phyloP scores from a whole-genome alignment of 2,113 vertebrate genomes.

The Misgurnus mizolepis region DNA sequence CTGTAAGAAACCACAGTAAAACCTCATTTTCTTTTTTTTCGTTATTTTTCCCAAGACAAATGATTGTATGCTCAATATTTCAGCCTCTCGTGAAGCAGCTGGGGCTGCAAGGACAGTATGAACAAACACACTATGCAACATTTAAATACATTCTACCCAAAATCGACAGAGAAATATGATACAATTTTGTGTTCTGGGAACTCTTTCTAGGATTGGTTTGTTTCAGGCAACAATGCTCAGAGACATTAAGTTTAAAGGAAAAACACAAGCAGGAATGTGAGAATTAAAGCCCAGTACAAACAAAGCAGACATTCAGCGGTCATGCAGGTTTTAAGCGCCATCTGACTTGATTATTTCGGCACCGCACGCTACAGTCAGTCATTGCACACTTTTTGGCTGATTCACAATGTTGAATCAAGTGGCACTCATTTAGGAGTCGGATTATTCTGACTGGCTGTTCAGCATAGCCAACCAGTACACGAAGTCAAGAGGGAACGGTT shows the following conservation, averaged over 20 bases:
- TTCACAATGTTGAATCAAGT: too few relatives aligned
- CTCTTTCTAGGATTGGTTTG: not conserved
- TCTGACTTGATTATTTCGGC: too few relatives aligned
- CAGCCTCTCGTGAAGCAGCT: not conserved
- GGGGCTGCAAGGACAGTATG: constrained; percentile 1
- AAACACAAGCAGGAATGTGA: not conserved
- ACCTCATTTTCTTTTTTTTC: constrained; percentile 18
- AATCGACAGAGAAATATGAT: not conserved
- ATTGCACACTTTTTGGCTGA: too few relatives aligned
- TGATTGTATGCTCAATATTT: not conserved
- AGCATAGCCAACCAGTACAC: too few relatives aligned
- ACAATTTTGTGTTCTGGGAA: not conserved
- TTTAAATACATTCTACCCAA: not conserved
- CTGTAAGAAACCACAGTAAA: not conserved
- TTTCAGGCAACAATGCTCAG: not conserved
- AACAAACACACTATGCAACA: constrained; percentile 9
- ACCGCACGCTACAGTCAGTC: too few relatives aligned
- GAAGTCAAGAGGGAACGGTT: too few relatives aligned
- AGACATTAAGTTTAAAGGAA: not conserved
- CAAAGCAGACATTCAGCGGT: too few relatives aligned
- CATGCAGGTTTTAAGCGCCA: too few relatives aligned
- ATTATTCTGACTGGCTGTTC: too few relatives aligned
- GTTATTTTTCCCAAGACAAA: not conserved
- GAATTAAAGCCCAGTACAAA: not conserved
- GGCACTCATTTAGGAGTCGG: too few relatives aligned